These are phyloP conservation scores for Palythoa heliodiscus DNA, from an alignment of 92 coral and sea anemone genomes.

Conservation along the genomic window DNA sequence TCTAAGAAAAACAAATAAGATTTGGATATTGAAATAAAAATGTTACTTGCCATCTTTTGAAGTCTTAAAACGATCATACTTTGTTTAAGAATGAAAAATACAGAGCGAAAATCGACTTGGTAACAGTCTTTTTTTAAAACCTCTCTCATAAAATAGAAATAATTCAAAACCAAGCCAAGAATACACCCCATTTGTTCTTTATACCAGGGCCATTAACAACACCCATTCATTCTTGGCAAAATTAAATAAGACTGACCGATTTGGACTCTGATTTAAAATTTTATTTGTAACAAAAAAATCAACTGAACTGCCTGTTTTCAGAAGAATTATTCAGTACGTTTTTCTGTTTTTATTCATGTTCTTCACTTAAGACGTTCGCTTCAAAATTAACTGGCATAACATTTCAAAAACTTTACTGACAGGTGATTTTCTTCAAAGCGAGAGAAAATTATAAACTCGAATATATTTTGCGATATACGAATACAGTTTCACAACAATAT, in stretches of 20 bases:
- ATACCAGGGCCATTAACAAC: no score
- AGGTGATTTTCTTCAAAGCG: background rate
- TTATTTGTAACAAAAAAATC: no score
- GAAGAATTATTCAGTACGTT: background rate
- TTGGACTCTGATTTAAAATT: no score
- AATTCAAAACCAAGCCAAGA: no score
- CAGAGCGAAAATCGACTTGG: no score
- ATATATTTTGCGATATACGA: background rate
- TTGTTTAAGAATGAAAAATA: no score
- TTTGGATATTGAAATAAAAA: background rate
- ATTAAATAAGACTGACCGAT: no score
- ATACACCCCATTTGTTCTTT: no score
- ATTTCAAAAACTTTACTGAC: background rate
- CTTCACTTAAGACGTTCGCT: background rate
- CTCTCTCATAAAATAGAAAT: no score
- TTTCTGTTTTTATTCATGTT: background rate
- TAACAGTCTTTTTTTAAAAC: no score
- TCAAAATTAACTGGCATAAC: background rate
- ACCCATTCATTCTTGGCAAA: no score
- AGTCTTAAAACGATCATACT: background rate
- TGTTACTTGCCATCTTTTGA: background rate
- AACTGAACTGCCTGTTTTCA: background rate
- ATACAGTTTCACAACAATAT: background rate
- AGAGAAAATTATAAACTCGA: background rate
- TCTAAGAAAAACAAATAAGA: background rate